Base-by-base conservation (phyloP, 2,888 invertebrate species). In the Hyles lineata region DNA sequence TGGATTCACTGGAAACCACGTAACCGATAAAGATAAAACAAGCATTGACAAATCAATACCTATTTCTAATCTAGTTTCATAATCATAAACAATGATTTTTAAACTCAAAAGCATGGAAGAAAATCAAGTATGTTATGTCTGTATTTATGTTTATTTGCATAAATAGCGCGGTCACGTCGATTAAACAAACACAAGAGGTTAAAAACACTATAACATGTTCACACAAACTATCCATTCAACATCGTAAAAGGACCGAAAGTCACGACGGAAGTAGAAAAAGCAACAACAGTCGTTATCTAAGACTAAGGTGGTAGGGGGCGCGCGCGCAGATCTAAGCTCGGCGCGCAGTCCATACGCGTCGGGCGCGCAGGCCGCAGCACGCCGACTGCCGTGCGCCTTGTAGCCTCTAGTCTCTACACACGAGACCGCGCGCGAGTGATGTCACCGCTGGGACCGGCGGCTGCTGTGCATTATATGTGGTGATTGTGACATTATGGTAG, bases 401-500 rank as follows among this genome's bases (percentile, higher is more conserved):
- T 78, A 76, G 73, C 71, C 60, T 76, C 76, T 78, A 76, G 73
- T 70, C 60, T 76, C 76, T 79, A 67, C 78, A 78, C 81, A 82
- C 81, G 79, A 83, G 82, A 32, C 23, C 85, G 83, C 87, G 85
- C 85, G 87, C 86, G 81, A 88, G 93, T 92, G 91, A 92, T 92
- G 92, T 88, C 89, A 88, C 83, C 85, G 76, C 82, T 87, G 84
- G 84, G 78, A 79, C 86, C 83, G 85, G 89, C 90, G 89, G 82
- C 83, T 32, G 69, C 62, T 80, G 87, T 86, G 43, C 2, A 43
- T 43, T 43, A 15, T 43, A 43, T 43, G 87, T 84, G 84, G 89
- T 89, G 89, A 81, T 83, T 84, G 87, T 88, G 91, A 76, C 88
- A 91, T 83, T 87, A 94, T 94, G 94, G 93, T 94, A 87, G 93